A percentile compares a stretch with the other conserved stretches of the same genome.
Conservation (phyloP, 2,113 vertebrate genomes). For the Platanista minor region DNA sequence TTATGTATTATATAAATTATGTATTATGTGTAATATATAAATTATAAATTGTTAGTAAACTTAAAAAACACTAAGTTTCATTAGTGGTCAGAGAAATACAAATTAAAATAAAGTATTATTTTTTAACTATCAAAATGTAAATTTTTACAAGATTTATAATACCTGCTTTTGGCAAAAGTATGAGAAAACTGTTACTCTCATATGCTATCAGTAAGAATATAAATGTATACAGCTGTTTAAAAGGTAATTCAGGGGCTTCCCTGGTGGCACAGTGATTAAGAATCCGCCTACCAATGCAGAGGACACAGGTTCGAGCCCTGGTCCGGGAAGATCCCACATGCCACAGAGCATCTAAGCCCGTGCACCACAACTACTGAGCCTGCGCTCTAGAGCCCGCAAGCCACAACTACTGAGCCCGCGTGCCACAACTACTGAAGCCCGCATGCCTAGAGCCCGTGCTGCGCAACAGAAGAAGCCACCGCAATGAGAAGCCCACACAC, state of each 20-base stretch:
- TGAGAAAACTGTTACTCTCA: background rate
- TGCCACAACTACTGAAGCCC: too few relatives aligned
- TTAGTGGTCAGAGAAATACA: background rate
- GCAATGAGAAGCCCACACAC: too few relatives aligned
- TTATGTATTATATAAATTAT: background rate
- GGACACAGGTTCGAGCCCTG: too few relatives aligned
- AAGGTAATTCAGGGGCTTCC: background rate
- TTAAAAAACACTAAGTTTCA: background rate
- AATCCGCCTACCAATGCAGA: too few relatives aligned
- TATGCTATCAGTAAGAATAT: background rate
- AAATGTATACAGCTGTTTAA: background rate
- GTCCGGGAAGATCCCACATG: too few relatives aligned
- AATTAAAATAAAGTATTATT: background rate
- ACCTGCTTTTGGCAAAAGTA: background rate
- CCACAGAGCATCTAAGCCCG: too few relatives aligned
- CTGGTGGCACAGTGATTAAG: background rate
- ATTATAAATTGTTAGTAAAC: background rate
- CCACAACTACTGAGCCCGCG: too few relatives aligned
- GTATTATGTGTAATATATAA: background rate
- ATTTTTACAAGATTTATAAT: background rate
- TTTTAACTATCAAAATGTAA: slow-evolving; percentile 40
- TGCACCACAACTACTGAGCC: too few relatives aligned
- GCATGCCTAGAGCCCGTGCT: too few relatives aligned
- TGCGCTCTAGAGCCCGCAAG: too few relatives aligned
- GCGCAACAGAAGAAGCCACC: too few relatives aligned